Percentiles rank a stretch among this genome's conserved stretches.
phyloP scores from a whole-genome alignment of 2,113 vertebrate genomes.

The Pygathrix nemaeus region DNA sequence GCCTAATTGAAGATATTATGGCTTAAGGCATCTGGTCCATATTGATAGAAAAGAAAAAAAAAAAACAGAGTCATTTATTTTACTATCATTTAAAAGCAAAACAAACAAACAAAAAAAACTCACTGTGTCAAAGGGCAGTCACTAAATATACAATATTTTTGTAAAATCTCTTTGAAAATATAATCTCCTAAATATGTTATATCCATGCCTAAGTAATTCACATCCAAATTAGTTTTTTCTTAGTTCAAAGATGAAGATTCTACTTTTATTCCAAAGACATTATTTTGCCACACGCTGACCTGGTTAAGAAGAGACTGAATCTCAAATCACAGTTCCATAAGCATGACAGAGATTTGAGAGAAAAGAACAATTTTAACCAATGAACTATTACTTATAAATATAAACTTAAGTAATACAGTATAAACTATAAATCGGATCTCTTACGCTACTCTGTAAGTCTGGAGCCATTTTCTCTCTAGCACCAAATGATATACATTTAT shows the following conservation, averaged over 20 bases:
- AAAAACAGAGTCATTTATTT: neutral
- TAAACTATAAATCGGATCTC: neutral
- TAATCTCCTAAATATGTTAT: neutral
- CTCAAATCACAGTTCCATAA: conserved; percentile 37
- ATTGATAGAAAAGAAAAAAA: neutral
- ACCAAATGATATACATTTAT: neutral
- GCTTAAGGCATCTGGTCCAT: neutral
- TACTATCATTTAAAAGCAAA: conserved; percentile 30
- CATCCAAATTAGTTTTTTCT: conserved; percentile 13
- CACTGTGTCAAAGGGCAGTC: neutral
- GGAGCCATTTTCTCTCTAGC: neutral
- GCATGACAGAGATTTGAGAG: neutral
- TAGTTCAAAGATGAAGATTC: conserved; percentile 34
- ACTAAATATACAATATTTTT: neutral
- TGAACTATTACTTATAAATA: neutral
- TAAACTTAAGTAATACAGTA: neutral
- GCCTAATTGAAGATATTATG: neutral
- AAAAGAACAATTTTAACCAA: conserved; percentile 28
- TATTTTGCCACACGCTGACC: neutral
- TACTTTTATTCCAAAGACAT: conserved; percentile 28
- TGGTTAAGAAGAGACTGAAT: neutral
- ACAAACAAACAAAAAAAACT: neutral
- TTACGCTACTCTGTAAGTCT: neutral
- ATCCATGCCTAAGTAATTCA: neutral
- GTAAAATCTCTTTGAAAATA: conserved; percentile 4